Evolutionary conservation across 2,888 invertebrate genomes (phyloP).

Genomic region (Megalurothrips usitatus): DNA sequence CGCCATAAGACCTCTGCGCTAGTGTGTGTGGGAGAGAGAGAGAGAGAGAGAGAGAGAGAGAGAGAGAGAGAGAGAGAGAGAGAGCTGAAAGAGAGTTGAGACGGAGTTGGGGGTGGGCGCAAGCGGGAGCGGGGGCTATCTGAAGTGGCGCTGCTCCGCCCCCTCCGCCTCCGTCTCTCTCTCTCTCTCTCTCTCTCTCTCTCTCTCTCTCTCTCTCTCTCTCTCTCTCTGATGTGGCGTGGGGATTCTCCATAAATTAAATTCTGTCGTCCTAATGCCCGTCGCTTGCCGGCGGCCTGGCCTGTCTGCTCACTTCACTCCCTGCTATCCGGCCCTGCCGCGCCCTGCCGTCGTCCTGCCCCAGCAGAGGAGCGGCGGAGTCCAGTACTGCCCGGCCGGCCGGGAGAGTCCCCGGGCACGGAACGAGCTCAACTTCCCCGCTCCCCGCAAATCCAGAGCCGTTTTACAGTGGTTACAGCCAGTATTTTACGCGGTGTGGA

Average conservation of each 20-base stretch:
- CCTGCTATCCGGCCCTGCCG: background rate
- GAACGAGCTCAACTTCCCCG: too few species aligned
- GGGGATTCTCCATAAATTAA: slow-evolving; percentile 11
- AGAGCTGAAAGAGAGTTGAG: too few species aligned
- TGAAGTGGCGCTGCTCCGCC: background rate
- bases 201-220: background rate
- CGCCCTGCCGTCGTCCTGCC: background rate
- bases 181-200: background rate
- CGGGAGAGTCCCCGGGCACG: too few species aligned
- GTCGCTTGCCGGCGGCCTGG: slow-evolving; percentile 23
- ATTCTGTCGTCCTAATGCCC: background rate
- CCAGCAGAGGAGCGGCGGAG: too few species aligned
- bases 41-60: too few species aligned
- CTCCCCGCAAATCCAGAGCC: too few species aligned
- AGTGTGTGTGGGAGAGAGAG: too few species aligned
- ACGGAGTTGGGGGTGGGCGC: background rate
- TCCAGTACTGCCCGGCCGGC: too few species aligned
- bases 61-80: too few species aligned
- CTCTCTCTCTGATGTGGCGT: slow-evolving; percentile 30
- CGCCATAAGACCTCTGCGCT: too few species aligned
- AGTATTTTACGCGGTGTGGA: too few species aligned
- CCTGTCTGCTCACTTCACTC: background rate
- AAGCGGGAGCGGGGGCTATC: background rate
- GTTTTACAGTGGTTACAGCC: too few species aligned
- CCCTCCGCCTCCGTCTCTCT: background rate